Evolutionary conservation across 1,140 invertebrate species (phyloP).

Genomic region (Pogonomyrmex californicus): DNA sequence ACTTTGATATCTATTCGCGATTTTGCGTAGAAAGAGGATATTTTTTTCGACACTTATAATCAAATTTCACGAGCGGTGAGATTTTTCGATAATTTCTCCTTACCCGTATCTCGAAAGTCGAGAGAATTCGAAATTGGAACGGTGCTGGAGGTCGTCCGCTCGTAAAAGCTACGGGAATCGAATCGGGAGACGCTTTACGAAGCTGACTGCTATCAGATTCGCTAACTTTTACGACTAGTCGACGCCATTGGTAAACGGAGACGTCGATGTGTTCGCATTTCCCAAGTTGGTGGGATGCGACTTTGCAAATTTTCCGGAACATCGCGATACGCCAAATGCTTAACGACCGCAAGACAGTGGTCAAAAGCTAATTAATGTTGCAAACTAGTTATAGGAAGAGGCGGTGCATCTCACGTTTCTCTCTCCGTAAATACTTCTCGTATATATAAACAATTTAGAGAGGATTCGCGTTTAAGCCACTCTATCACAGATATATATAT

Average conservation of each 20-base stretch:
- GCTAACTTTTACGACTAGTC: slow-evolving; percentile 76
- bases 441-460: background rate
- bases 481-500: background rate
- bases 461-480: too few relatives aligned
- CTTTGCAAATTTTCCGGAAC: slow-evolving; percentile 43
- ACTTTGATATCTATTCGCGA: background rate
- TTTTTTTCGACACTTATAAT: background rate
- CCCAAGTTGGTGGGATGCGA: slow-evolving; percentile 1
- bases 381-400: slow-evolving; percentile 18
- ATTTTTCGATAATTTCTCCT: slow-evolving; percentile 42
- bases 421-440: background rate
- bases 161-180: slow-evolving; percentile 73
- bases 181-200: slow-evolving; percentile 67
- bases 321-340: slow-evolving; percentile 33
- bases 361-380: slow-evolving; percentile 53
- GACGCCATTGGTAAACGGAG: slow-evolving; percentile 58
- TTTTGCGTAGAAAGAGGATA: background rate
- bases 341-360: slow-evolving; percentile 34
- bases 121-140: slow-evolving; percentile 66
- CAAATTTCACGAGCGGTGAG: background rate
- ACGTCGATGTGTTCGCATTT: slow-evolving; percentile 48
- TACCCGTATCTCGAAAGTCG: slow-evolving; percentile 32
- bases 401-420: background rate
- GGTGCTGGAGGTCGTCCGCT: slow-evolving; percentile 52
- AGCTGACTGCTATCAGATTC: slow-evolving; percentile 73